Percentiles rank a stretch among this genome's conserved stretches.
phyloP scores from a whole-genome alignment of 1,140 invertebrate species.

The Tetragonula clypearis region DNA sequence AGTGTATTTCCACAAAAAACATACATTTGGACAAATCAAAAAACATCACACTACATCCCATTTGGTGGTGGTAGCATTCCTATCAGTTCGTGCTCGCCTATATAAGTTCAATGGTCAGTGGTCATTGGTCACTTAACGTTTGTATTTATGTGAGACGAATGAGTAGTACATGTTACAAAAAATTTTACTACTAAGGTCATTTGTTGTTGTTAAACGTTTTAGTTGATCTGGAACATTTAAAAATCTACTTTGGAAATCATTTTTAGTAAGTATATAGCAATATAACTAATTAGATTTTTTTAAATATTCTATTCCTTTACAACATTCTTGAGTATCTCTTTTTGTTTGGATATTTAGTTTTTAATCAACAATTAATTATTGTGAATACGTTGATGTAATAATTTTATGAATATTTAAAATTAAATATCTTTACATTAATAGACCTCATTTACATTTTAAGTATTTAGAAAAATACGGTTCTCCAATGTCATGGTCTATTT shows the following conservation, averaged over 20 bases:
- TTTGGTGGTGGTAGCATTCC: conserved; percentile 1
- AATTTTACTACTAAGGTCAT: not conserved
- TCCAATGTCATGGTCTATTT: not conserved
- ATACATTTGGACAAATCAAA: not conserved
- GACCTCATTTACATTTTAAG: not conserved
- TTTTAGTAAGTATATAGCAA: conserved; percentile 2
- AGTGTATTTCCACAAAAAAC: not conserved
- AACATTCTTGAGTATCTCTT: not conserved
- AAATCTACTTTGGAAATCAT: not conserved
- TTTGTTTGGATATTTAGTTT: not conserved
- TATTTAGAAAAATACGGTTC: not conserved
- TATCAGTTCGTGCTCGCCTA: conserved; percentile 17
- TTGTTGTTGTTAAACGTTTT: not conserved
- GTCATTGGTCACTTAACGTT: not conserved
- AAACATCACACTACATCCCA: not conserved
- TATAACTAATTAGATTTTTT: not conserved
- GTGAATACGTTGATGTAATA: not conserved
- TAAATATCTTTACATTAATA: not conserved
- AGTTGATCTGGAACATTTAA: not conserved
- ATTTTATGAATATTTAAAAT: not conserved
- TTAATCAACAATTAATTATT: not conserved
- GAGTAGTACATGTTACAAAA: not conserved
- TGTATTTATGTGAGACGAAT: not conserved
- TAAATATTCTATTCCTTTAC: too few relatives aligned
- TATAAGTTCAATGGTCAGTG: not conserved